Conservation (phyloP, 2,113 vertebrate species). For the Phaethon lepturus region DNA sequence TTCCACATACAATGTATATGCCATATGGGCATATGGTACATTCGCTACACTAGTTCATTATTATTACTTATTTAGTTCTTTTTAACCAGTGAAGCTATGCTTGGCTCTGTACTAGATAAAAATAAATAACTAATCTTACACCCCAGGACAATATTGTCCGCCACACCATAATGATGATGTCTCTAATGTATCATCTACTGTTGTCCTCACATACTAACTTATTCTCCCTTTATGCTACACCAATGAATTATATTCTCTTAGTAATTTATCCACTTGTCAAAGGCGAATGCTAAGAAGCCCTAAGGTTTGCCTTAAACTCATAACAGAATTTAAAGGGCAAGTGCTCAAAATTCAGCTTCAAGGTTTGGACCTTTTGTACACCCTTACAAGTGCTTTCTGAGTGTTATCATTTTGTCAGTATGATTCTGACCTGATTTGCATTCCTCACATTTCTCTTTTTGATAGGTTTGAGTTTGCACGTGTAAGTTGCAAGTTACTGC, state of each 20-base stretch:
- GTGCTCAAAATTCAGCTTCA: slow-evolving; percentile 35
- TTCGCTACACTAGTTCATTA: background rate
- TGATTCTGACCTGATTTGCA: slow-evolving; percentile 5
- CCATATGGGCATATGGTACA: no score
- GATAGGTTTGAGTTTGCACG: background rate
- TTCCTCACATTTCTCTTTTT: slow-evolving; percentile 9
- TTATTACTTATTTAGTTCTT: background rate
- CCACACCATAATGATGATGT: background rate
- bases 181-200: background rate
- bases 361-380: slow-evolving; percentile 32
- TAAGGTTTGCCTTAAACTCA: slow-evolving; percentile 21
- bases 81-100: background rate
- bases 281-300: slow-evolving; percentile 14
- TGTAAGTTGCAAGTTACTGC: background rate
- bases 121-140: background rate
- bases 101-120: background rate
- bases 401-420: background rate
- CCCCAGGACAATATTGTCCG: background rate
- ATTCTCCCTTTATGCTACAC: background rate
- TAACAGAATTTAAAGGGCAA: slow-evolving; percentile 52
- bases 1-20: background rate
- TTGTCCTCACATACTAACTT: background rate
- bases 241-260: slow-evolving; percentile 8
- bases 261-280: slow-evolving; percentile 52
- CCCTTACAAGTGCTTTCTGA: slow-evolving; percentile 19